Evolutionary conservation across 2,888 invertebrate species (phyloP), one percentile per base, ranked within the genome.

Genomic region (Zhuqinia jingwanae): DNA sequence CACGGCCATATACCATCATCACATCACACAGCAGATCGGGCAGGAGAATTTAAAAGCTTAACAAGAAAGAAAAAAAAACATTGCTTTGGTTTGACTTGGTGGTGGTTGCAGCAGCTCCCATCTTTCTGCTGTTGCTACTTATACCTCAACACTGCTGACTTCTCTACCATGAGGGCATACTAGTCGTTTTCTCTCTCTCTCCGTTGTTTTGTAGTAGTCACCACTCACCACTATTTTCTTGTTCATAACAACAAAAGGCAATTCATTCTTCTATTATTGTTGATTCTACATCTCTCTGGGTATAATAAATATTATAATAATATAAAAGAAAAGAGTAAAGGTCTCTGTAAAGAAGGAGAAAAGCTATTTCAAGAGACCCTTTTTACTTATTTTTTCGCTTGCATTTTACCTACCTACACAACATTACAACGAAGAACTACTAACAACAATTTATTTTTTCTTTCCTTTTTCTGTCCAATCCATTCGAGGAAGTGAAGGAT

Each of bases 161-260:
- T n/a, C n/a, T n/a, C n/a, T 65, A 56, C 53, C 53, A 22, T n/a
- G 27, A 17, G 10, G 65, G n/a, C 17, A 11, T 65, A 6, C 5
- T 65, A 1, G 17, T 65, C 65, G 15, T 65, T 30, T n/a, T n/a
- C n/a, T n/a, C n/a, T n/a, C n/a, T n/a, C n/a, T 60, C 27, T 1
- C 65, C 36, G 65, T 65, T 65, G 65, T 65, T 65, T 42, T 65
- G 17, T 65, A n/a, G 65, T 63, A n/a, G 65, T 42, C 11, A 25
- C 25, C 58, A n/a, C n/a, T n/a, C n/a, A n/a, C n/a, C n/a, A 65
- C 65, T 65, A 65, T 60, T 65, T 65, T n/a, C 65, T 36, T 65
- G 36, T 65, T 65, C 30, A 65, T 65, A 65, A 42, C 17, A 65
- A 65, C 65, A 65, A 65, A 58, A 60, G 17, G 65, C 65, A 30